Conservation (phyloP, 2,113 vertebrate genomes). For the Cariama cristata region DNA sequence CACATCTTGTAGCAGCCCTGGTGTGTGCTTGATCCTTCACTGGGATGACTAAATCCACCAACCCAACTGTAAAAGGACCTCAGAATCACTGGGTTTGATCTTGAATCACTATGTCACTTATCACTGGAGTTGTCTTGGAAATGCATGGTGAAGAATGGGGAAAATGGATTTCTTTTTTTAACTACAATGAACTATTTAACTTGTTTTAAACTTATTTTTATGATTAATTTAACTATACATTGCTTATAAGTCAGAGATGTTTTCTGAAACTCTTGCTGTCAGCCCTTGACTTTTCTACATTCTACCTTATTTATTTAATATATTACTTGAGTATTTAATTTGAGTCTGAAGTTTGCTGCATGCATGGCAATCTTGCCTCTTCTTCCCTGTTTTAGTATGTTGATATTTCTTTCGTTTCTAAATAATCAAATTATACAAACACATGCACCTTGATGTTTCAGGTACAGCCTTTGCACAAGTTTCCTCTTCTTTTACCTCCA, state of each 20-base stretch:
- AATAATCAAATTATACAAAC: background rate
- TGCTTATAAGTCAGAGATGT: background rate
- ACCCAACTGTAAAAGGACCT: background rate
- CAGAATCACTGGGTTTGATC: background rate
- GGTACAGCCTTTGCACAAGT: background rate
- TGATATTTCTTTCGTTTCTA: background rate
- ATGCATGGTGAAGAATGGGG: background rate
- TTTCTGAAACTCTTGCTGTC: background rate
- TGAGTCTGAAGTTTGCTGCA: background rate
- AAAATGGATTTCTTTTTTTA: background rate
- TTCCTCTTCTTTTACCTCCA: background rate
- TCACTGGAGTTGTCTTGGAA: background rate
- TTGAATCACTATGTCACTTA: background rate
- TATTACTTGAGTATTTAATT: background rate
- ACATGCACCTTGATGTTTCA: background rate
- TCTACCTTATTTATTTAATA: background rate
- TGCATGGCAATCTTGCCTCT: background rate
- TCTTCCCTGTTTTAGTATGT: background rate
- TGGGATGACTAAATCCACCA: background rate
- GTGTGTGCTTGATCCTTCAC: background rate
- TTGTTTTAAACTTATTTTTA: background rate
- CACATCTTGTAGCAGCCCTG: background rate
- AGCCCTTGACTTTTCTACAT: background rate
- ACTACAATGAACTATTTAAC: background rate
- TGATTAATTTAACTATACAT: background rate